These are phyloP conservation scores for Grammomys dolichurus DNA, from an alignment of 2,113 vertebrate genomes.

Conservation along the genomic window DNA sequence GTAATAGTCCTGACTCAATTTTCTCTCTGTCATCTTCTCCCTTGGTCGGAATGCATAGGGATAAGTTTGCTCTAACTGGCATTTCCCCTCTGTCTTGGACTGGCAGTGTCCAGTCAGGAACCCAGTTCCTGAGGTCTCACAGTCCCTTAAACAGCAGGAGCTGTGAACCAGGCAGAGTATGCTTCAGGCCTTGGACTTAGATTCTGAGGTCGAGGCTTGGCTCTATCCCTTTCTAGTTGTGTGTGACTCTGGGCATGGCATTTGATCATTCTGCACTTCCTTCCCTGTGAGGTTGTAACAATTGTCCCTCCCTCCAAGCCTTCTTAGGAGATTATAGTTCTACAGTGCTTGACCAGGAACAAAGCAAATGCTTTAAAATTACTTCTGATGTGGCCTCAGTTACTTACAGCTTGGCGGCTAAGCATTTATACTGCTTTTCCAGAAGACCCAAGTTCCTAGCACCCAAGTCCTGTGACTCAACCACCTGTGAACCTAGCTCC, in stretches of 20 bases:
- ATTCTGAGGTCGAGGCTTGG: not conserved
- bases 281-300: not conserved
- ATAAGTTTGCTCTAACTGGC: not conserved
- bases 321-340: not conserved
- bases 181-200: not conserved
- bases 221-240: not conserved
- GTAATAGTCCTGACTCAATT: not conserved
- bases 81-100: not conserved
- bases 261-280: not conserved
- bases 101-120: not conserved
- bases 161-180: not conserved
- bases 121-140: not conserved
- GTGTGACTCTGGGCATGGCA: not conserved
- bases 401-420: not conserved
- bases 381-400: not conserved
- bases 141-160: not conserved
- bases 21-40: not conserved
- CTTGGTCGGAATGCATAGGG: not conserved
- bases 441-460: not conserved
- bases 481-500: not conserved
- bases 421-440: not conserved
- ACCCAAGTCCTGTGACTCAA: not conserved
- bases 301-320: not conserved
- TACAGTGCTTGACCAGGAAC: not conserved
- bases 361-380: conserved; percentile 38